Conservation (phyloP, 2,888 invertebrate genomes). For the Pollenia amentaria region DNA sequence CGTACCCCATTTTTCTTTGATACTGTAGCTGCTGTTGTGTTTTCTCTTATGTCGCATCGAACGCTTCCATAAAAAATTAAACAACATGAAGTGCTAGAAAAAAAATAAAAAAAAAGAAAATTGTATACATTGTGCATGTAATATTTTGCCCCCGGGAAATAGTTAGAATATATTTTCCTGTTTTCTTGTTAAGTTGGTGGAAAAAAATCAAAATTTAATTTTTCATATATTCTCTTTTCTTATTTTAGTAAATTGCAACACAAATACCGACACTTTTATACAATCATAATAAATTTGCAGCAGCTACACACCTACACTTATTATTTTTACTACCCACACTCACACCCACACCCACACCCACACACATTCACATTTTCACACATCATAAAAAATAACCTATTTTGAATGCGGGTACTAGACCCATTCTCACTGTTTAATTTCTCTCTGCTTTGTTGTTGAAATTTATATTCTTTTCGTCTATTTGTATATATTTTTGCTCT, state of each 20-base stretch:
- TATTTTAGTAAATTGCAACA: not conserved
- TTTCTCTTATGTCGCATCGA: slow-evolving; percentile 3
- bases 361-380: not conserved
- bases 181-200: slow-evolving; percentile 1
- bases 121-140: not conserved
- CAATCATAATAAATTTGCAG: not conserved
- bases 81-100: too few species aligned
- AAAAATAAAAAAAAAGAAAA: not conserved
- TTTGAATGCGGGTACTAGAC: slow-evolving; percentile 29
- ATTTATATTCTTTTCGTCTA: not conserved
- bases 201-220: slow-evolving; percentile 4
- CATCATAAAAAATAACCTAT: slow-evolving; percentile 50
- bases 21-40: not conserved
- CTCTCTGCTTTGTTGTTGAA: not conserved
- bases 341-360: not conserved
- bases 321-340: too few species aligned
- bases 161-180: slow-evolving; percentile 14
- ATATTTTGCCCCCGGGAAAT: slow-evolving; percentile 51
- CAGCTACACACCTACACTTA: not conserved
- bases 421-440: slow-evolving; percentile 18
- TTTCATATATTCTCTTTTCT: slow-evolving; percentile 10
- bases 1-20: not conserved
- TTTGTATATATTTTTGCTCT: slow-evolving; percentile 2
- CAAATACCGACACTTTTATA: not conserved
- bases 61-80: slow-evolving; percentile 2